These are phyloP conservation scores for Melanostoma mellinum DNA, from an alignment of 2,888 invertebrate genomes.

Conservation along the genomic window DNA sequence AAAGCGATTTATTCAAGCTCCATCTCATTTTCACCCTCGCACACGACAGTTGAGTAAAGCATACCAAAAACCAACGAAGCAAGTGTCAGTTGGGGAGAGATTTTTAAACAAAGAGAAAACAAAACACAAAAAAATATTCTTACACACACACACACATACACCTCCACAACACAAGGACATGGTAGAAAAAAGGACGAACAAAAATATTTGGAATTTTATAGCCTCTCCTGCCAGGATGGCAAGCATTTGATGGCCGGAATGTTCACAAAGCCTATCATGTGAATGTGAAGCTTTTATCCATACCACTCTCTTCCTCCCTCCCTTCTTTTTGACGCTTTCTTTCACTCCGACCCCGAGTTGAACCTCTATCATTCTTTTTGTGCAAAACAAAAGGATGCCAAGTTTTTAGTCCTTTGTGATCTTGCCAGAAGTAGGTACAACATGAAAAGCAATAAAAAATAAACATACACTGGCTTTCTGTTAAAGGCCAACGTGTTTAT, in stretches of 20 bases:
- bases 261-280: slow-evolving; percentile 64
- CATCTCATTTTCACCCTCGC: slow-evolving; percentile 3
- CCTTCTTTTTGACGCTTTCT: slow-evolving; percentile 15
- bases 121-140: not conserved
- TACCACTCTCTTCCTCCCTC: not conserved
- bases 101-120: slow-evolving; percentile 22
- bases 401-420: slow-evolving; percentile 56
- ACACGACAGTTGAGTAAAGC: slow-evolving; percentile 17
- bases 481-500: slow-evolving; percentile 37
- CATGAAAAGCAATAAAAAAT: slow-evolving; percentile 5
- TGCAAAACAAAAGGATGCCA: slow-evolving; percentile 32
- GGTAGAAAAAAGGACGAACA: slow-evolving; percentile 20
- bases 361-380: not conserved
- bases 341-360: not conserved
- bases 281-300: slow-evolving; percentile 48
- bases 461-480: slow-evolving; percentile 3
- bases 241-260: slow-evolving; percentile 59
- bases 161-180: slow-evolving; percentile 14
- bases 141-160: slow-evolving; percentile 4
- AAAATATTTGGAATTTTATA: slow-evolving; percentile 61
- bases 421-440: slow-evolving; percentile 45
- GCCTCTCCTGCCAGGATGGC: slow-evolving; percentile 34
- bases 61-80: slow-evolving; percentile 33
- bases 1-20: slow-evolving; percentile 42
- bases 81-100: slow-evolving; percentile 46